These are phyloP conservation scores for Miniopterus natalensis DNA, from an alignment of 2,113 vertebrate species.

Conservation along the genomic window DNA sequence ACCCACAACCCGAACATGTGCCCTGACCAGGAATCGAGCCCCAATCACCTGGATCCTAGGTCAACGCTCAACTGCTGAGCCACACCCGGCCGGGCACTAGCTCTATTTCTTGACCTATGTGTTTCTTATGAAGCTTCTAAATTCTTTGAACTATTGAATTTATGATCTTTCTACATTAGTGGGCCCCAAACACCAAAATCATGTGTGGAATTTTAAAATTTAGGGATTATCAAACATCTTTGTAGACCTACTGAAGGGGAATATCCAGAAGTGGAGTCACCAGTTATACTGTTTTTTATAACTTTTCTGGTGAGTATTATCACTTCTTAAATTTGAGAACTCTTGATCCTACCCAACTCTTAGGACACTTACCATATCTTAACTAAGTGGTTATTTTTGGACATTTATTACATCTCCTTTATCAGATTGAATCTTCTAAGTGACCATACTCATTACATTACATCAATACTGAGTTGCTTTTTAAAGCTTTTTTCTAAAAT, in stretches of 20 bases:
- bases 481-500: not conserved
- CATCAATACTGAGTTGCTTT: not conserved
- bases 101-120: not conserved
- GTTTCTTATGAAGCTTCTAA: slow-evolving; percentile 25
- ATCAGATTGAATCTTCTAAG: slow-evolving; percentile 4
- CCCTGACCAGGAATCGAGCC: no score
- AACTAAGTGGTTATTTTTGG: not conserved
- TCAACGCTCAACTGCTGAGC: no score
- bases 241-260: not conserved
- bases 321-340: not conserved
- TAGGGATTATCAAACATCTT: not conserved
- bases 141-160: slow-evolving; percentile 10
- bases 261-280: not conserved
- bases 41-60: no score
- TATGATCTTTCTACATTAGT: not conserved
- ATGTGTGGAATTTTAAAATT: slow-evolving; percentile 27
- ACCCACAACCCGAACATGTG: no score
- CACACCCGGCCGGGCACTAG: no score
- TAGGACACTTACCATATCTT: not conserved
- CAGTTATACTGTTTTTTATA: not conserved
- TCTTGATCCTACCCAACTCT: not conserved
- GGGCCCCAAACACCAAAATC: not conserved
- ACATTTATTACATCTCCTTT: not conserved
- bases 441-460: not conserved
- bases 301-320: not conserved